Percentiles rank a stretch among this genome's conserved stretches.
These are phyloP conservation scores for Gymnogyps californianus DNA, from an alignment of 2,113 vertebrate genomes.

Conservation along the genomic window DNA sequence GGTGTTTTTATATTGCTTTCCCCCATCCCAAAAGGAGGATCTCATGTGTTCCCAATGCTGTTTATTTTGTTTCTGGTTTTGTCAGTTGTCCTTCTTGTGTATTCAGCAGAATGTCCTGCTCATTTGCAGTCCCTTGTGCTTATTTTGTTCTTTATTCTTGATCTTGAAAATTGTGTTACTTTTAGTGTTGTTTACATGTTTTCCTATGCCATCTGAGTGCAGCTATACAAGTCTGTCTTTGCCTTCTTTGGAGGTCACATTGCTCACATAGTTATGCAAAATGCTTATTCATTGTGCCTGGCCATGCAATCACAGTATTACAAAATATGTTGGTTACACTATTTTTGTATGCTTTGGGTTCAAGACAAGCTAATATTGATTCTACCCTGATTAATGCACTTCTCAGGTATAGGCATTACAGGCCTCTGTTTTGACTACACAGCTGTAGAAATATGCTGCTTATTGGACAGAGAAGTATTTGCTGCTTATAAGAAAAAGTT, in stretches of 20 bases:
- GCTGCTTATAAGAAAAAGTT: not conserved
- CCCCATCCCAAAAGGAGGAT: not conserved
- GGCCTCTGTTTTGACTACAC: not conserved
- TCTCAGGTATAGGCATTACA: not conserved
- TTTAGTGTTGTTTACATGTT: not conserved
- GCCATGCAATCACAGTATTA: not conserved
- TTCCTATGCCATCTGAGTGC: not conserved
- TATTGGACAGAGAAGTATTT: not conserved
- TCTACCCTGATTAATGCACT: not conserved
- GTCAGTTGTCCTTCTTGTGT: not conserved
- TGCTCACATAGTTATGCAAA: not conserved
- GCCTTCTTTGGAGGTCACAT: not conserved
- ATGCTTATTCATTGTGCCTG: not conserved
- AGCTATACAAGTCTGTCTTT: not conserved
- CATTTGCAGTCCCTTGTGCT: not conserved
- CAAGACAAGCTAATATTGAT: not conserved
- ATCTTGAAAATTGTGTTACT: not conserved
- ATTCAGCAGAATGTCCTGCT: not conserved
- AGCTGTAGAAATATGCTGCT: not conserved
- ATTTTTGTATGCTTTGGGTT: not conserved
- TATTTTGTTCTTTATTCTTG: not conserved
- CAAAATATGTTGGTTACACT: not conserved
- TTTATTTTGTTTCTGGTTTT: not conserved
- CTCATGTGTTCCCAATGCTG: not conserved
- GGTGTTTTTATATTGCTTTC: not conserved